Evolutionary conservation across 1,140 invertebrate species (phyloP).

Genomic region (Teleogryllus occipitalis): DNA sequence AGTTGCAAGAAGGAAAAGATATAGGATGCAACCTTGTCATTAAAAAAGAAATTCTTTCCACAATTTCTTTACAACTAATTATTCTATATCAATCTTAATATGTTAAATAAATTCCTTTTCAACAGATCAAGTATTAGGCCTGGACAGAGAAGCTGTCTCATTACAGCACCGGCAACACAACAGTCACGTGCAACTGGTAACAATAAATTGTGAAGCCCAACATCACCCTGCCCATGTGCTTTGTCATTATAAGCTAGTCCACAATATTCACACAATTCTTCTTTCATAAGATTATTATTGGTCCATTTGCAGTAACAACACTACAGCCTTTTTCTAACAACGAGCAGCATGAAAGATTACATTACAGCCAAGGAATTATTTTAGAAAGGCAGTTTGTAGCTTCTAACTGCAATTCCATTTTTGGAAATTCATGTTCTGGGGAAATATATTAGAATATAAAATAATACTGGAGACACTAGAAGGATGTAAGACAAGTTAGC

Average conservation of each 20-base stretch:
- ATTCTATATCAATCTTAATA: no score
- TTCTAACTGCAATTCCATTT: neutral
- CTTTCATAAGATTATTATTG: neutral
- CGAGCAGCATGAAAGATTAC: constrained; percentile 6
- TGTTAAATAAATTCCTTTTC: no score
- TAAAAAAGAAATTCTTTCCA: no score
- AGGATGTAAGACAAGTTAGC: constrained; percentile 6
- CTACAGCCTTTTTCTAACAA: constrained; percentile 8
- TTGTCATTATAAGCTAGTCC: neutral
- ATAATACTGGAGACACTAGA: constrained; percentile 14
- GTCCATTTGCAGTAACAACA: constrained; percentile 15
- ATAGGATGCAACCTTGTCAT: no score
- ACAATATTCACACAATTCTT: neutral
- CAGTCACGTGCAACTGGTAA: neutral
- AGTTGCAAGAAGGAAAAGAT: no score
- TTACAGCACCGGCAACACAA: neutral
- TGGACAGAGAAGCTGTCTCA: neutral
- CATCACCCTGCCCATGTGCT: neutral
- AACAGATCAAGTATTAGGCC: neutral
- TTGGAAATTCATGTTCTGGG: constrained; percentile 8
- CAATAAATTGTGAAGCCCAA: neutral
- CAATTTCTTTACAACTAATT: no score
- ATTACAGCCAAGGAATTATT: constrained; percentile 15
- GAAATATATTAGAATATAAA: constrained; percentile 14
- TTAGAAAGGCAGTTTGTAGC: constrained; percentile 13